Percentiles rank a stretch among this genome's conserved stretches.
phyloP scores from a whole-genome alignment of 2,888 invertebrate species.

The Octonoba sinensis region DNA sequence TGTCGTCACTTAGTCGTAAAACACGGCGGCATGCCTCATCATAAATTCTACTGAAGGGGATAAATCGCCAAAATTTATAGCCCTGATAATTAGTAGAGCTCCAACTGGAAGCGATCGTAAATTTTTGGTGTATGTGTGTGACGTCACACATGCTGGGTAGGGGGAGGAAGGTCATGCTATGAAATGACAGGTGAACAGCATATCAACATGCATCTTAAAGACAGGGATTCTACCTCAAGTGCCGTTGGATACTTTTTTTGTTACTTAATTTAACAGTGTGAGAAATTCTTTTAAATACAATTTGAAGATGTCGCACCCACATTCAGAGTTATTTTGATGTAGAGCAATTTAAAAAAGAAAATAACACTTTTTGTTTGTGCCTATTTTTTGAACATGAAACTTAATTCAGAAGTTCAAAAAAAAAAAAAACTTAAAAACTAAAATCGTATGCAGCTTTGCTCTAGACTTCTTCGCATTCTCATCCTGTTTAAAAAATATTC shows the following conservation, averaged over 20 bases:
- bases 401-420: no score
- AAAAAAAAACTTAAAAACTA: no score
- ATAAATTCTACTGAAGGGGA: slow-evolving; percentile 55
- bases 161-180: slow-evolving; percentile 30
- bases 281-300: no score
- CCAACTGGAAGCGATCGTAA: slow-evolving; percentile 56
- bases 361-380: no score
- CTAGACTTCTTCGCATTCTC: no score
- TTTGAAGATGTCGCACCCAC: no score
- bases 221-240: slow-evolving; percentile 30
- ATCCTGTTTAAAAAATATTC: no score
- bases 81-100: slow-evolving; percentile 61
- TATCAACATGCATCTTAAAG: slow-evolving; percentile 29
- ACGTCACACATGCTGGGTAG: slow-evolving; percentile 34
- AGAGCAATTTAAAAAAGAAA: no score
- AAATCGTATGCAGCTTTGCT: no score
- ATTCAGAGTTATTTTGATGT: no score
- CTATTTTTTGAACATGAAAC: no score
- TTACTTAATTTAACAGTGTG: no score
- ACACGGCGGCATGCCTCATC: slow-evolving; percentile 60
- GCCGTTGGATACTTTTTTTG: slow-evolving; percentile 1
- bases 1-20: slow-evolving; percentile 64
- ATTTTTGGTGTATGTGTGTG: slow-evolving; percentile 46
- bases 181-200: slow-evolving; percentile 44
- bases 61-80: slow-evolving; percentile 63